These are phyloP conservation scores for Cryptocheilus praepositus DNA, from an alignment of 2,888 invertebrate species.

Conservation along the genomic window DNA sequence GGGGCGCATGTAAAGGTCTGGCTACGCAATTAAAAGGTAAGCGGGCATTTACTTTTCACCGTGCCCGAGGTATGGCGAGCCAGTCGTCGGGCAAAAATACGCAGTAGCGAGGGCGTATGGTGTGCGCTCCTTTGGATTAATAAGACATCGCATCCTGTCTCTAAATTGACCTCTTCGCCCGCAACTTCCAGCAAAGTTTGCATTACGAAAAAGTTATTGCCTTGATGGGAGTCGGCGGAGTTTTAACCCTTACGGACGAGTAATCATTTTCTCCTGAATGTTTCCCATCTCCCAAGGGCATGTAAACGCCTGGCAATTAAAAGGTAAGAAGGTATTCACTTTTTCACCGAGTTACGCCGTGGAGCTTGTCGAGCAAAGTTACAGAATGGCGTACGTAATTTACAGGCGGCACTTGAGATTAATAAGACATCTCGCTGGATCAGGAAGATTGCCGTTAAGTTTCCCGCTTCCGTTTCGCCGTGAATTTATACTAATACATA, in stretches of 20 bases:
- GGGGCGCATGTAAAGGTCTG: constrained; percentile 17
- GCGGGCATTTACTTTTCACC: constrained; percentile 39
- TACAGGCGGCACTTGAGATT: constrained; percentile 31
- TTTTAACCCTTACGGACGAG: too few relatives aligned
- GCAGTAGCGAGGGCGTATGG: background rate
- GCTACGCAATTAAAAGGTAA: constrained; percentile 42
- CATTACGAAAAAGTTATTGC: too few relatives aligned
- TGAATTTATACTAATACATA: too few relatives aligned
- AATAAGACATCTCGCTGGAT: constrained; percentile 27
- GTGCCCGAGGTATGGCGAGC: background rate
- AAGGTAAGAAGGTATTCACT: too few relatives aligned
- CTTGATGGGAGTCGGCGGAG: too few relatives aligned
- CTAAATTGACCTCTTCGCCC: background rate
- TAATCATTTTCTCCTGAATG: too few relatives aligned
- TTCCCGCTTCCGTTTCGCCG: too few relatives aligned
- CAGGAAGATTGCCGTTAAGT: too few relatives aligned
- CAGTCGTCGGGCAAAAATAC: constrained; percentile 19
- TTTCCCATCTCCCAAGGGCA: too few relatives aligned
- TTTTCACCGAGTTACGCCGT: too few relatives aligned
- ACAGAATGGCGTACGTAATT: constrained; percentile 20
- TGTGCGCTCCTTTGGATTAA: background rate
- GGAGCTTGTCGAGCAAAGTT: background rate
- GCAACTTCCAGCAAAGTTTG: background rate
- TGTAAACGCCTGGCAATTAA: too few relatives aligned
- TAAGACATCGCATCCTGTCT: background rate